phyloP scores from a whole-genome alignment of 2,113 vertebrate species.

The Nicator chloris region DNA sequence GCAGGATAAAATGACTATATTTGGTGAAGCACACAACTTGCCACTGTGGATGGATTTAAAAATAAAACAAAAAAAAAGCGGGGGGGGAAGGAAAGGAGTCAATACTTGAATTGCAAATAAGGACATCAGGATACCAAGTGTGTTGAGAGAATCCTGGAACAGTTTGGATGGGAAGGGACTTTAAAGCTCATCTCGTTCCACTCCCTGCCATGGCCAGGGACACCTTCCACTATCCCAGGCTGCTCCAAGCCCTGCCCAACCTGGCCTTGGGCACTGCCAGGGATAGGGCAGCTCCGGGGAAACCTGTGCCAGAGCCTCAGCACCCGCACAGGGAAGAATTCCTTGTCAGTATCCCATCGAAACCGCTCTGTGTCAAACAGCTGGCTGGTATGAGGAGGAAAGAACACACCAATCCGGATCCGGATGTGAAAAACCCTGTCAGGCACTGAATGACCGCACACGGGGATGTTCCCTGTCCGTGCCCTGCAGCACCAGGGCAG shows the following conservation, averaged over 20 bases:
- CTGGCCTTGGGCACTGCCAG: neutral
- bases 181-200: neutral
- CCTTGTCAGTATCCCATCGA: fast-evolving
- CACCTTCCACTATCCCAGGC: fast-evolving
- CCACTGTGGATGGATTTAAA: neutral
- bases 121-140: neutral
- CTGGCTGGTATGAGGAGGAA: fast-evolving
- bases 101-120: neutral
- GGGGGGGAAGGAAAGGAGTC: neutral
- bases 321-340: neutral
- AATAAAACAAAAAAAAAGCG: neutral
- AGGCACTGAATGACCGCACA: fast-evolving
- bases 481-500: neutral
- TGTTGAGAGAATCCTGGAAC: neutral
- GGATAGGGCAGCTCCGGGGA: neutral
- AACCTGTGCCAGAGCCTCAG: neutral
- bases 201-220: neutral
- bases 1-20: constrained; percentile 13
- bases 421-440: fast-evolving
- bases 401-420: fast-evolving
- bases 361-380: neutral
- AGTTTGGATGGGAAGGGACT: neutral
- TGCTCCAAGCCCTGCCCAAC: neutral
- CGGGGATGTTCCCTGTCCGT: fast-evolving
- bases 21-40: neutral